Conservation (phyloP, 2,888 invertebrate species). For the Nymphalis c-album region DNA sequence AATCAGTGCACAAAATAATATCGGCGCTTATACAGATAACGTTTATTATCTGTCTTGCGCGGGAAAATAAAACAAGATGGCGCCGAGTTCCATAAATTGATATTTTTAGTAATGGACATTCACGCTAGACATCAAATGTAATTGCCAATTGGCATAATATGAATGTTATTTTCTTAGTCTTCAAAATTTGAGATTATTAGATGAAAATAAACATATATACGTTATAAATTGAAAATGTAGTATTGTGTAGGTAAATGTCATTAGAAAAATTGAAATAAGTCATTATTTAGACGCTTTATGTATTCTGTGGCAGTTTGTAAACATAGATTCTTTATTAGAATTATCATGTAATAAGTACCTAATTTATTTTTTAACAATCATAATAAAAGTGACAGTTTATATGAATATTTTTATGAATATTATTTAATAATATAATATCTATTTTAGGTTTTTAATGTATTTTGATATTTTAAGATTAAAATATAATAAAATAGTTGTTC, state of each 20-base stretch:
- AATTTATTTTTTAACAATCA: conserved; percentile 34
- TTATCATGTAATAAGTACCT: conserved; percentile 21
- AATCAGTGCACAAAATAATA: neutral
- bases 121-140: conserved; percentile 3
- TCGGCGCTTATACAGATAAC: neutral
- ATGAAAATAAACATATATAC: neutral
- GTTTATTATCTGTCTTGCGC: neutral
- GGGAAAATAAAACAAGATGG: neutral
- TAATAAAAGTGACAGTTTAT: conserved; percentile 32
- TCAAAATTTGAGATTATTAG: neutral
- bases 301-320: conserved; percentile 31
- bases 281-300: conserved; percentile 36
- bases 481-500: conserved; percentile 43
- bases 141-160: conserved; percentile 6
- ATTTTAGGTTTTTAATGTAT: conserved; percentile 48
- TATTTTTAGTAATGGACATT: neutral
- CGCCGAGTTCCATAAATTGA: neutral
- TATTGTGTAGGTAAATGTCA: conserved; percentile 22
- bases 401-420: conserved; percentile 41
- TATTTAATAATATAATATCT: conserved; percentile 40
- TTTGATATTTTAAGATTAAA: conserved; percentile 53
- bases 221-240: conserved; percentile 24
- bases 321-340: conserved; percentile 8
- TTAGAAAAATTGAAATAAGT: conserved; percentile 33
- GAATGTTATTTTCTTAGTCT: neutral